Evolutionary conservation across 2,888 invertebrate genomes (phyloP).

Genomic region (Clanis bilineata): DNA sequence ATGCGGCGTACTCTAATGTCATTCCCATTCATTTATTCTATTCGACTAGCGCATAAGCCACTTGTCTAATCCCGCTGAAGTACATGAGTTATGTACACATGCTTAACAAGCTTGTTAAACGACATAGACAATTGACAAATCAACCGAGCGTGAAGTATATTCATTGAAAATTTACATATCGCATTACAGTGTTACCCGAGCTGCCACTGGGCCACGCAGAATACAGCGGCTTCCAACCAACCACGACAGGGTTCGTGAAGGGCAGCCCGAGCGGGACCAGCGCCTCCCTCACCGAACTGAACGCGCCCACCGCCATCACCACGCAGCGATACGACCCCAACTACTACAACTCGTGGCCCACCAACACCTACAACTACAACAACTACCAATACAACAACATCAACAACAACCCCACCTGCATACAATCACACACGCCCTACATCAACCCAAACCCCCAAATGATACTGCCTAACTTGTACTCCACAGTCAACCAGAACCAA

Average conservation of each 20-base stretch:
- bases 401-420: slow-evolving; percentile 76
- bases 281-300: slow-evolving; percentile 72
- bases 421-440: slow-evolving; percentile 83
- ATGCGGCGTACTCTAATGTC: too few relatives aligned
- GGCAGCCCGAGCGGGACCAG: slow-evolving; percentile 63
- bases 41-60: too few relatives aligned
- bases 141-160: slow-evolving; percentile 5
- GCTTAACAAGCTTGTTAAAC: neutral
- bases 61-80: too few relatives aligned
- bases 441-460: slow-evolving; percentile 85
- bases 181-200: slow-evolving; percentile 80
- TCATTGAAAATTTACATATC: slow-evolving; percentile 15
- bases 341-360: slow-evolving; percentile 83
- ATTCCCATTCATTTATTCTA: too few relatives aligned
- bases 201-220: slow-evolving; percentile 72
- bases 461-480: slow-evolving; percentile 90
- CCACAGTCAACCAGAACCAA: slow-evolving; percentile 93
- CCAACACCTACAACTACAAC: slow-evolving; percentile 86
- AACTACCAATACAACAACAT: slow-evolving; percentile 87
- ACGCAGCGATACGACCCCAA: slow-evolving; percentile 78
- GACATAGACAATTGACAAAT: slow-evolving; percentile 3
- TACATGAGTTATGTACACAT: neutral
- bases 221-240: slow-evolving; percentile 68
- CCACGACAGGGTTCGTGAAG: slow-evolving; percentile 58
- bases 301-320: slow-evolving; percentile 52